Evolutionary conservation across 1,140 invertebrate genomes (phyloP).

Genomic region (Eufriesea mexicana): DNA sequence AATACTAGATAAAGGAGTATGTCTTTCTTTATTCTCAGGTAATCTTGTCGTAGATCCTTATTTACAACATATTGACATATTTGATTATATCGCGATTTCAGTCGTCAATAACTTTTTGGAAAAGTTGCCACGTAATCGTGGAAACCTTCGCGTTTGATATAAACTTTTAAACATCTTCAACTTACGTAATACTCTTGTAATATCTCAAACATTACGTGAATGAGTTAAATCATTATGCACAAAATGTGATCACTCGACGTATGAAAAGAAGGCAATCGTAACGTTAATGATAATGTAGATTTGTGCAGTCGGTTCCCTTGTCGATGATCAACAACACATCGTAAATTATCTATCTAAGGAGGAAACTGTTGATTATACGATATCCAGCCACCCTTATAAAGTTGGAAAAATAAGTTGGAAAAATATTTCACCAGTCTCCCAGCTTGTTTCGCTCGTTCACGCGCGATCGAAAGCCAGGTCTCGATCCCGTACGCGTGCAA

Average conservation of each 20-base stretch:
- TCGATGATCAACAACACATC: slow-evolving; percentile 46
- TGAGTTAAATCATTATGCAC: slow-evolving; percentile 50
- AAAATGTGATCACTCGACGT: slow-evolving; percentile 56
- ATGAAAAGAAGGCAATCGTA: slow-evolving; percentile 67
- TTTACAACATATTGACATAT: slow-evolving; percentile 74
- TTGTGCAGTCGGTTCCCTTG: slow-evolving; percentile 65
- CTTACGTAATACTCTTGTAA: slow-evolving; percentile 61
- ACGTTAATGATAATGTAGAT: slow-evolving; percentile 65
- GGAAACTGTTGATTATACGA: slow-evolving; percentile 35
- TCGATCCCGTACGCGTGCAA: not conserved
- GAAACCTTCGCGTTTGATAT: slow-evolving; percentile 61
- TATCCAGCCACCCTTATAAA: slow-evolving; percentile 66
- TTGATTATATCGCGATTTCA: slow-evolving; percentile 65
- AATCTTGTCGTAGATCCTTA: slow-evolving; percentile 72
- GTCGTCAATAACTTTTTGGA: slow-evolving; percentile 64
- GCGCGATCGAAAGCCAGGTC: not conserved
- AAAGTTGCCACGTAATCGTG: slow-evolving; percentile 46
- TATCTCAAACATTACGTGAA: slow-evolving; percentile 55
- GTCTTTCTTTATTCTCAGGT: slow-evolving; percentile 68
- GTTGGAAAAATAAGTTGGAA: slow-evolving; percentile 74
- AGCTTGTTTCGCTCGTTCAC: not conserved
- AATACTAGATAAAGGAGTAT: slow-evolving; percentile 57
- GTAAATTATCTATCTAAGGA: slow-evolving; percentile 55
- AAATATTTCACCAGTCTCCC: slow-evolving; percentile 53
- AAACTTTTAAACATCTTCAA: slow-evolving; percentile 68